Conservation (phyloP, 1,140 invertebrate genomes). For the Battus philenor region DNA sequence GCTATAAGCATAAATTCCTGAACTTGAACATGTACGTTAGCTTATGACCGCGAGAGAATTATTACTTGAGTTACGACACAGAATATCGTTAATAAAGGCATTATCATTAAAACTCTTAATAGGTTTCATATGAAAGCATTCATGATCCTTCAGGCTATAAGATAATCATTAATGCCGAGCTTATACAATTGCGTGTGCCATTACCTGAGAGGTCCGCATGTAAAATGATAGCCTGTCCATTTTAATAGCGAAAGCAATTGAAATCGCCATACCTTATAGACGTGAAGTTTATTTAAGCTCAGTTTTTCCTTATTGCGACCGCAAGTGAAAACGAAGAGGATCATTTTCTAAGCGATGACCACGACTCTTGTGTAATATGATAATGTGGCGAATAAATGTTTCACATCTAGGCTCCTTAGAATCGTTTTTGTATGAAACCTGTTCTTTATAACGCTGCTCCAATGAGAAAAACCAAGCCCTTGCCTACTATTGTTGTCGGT, state of each 20-base stretch:
- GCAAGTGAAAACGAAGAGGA: slow-evolving; percentile 66
- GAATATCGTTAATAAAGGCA: slow-evolving; percentile 14
- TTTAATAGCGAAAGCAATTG: slow-evolving; percentile 11
- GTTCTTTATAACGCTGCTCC: slow-evolving; percentile 51
- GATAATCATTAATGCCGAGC: slow-evolving; percentile 15
- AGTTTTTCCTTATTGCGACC: slow-evolving; percentile 41
- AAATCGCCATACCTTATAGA: slow-evolving; percentile 7
- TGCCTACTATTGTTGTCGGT: slow-evolving; percentile 30
- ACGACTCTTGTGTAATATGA: slow-evolving; percentile 73
- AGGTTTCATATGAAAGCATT: slow-evolving; percentile 11
- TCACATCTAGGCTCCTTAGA: slow-evolving; percentile 62
- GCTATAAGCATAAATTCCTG: slow-evolving; percentile 12
- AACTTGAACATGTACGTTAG: slow-evolving; percentile 8
- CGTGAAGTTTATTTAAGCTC: slow-evolving; percentile 18
- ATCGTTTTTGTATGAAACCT: slow-evolving; percentile 65
- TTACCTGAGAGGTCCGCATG: slow-evolving; percentile 1
- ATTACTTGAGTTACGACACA: slow-evolving; percentile 15
- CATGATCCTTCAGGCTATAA: slow-evolving; percentile 13
- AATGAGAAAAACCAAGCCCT: slow-evolving; percentile 41
- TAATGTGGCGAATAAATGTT: slow-evolving; percentile 74
- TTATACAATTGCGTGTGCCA: slow-evolving; percentile 1
- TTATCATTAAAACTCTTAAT: slow-evolving; percentile 16
- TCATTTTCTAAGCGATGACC: slow-evolving; percentile 70
- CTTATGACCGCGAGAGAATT: slow-evolving; percentile 12
- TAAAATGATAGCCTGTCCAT: slow-evolving; percentile 5